These are phyloP conservation scores for Eurytemora carolleeae DNA, from an alignment of 1,140 invertebrate species.

Conservation along the genomic window DNA sequence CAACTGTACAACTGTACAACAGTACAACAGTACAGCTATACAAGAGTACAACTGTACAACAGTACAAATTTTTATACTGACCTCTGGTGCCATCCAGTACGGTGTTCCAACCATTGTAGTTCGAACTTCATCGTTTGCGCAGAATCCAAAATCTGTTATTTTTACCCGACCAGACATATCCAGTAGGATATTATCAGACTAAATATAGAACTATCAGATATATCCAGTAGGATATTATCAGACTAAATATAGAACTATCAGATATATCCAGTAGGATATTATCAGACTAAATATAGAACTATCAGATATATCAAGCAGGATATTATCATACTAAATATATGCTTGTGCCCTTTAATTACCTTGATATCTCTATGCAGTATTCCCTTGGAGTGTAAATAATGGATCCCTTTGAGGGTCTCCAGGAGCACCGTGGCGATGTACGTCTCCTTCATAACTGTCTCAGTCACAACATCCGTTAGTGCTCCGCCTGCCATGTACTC, in stretches of 20 bases:
- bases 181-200: slow-evolving; percentile 85
- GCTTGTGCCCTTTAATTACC: slow-evolving; percentile 75
- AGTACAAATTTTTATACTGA: slow-evolving; percentile 23
- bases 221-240: slow-evolving; percentile 84
- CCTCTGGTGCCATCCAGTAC: slow-evolving; percentile 37
- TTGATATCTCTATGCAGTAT: slow-evolving; percentile 86
- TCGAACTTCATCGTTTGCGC: slow-evolving; percentile 80
- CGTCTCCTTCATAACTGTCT: slow-evolving; percentile 89
- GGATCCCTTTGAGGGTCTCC: not conserved
- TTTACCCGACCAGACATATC: slow-evolving; percentile 92
- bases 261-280: slow-evolving; percentile 92
- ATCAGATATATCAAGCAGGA: slow-evolving; percentile 86
- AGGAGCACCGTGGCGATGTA: slow-evolving; percentile 73
- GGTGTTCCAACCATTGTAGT: slow-evolving; percentile 83
- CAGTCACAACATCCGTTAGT: slow-evolving; percentile 88
- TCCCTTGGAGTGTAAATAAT: slow-evolving; percentile 70
- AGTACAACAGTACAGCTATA: no score
- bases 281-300: slow-evolving; percentile 54
- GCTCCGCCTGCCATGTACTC: slow-evolving; percentile 87
- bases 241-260: slow-evolving; percentile 54
- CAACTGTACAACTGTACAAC: no score
- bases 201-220: slow-evolving; percentile 58
- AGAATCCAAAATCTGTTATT: slow-evolving; percentile 96
- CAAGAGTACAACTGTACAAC: no score
- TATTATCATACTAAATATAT: slow-evolving; percentile 65